These are phyloP conservation scores for Cynocephalus volans DNA, from an alignment of 2,113 vertebrate species.

Conservation along the genomic window DNA sequence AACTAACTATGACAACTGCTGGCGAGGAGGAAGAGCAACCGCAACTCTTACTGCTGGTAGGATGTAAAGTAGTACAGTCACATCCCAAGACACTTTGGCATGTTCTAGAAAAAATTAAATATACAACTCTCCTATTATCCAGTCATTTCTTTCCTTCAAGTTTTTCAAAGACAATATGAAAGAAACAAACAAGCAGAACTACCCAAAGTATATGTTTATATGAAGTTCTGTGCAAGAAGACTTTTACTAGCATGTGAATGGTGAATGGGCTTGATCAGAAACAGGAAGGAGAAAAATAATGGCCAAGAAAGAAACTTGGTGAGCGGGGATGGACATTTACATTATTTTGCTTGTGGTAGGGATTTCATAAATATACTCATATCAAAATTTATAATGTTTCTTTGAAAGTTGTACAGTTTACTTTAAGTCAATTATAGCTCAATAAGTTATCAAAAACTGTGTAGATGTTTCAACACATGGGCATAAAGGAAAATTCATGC, in stretches of 20 bases:
- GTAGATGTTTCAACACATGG: neutral
- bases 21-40: neutral
- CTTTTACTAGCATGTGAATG: neutral
- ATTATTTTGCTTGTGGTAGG: neutral
- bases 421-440: neutral
- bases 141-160: neutral
- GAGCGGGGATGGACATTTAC: neutral
- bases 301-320: slow-evolving; percentile 9
- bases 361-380: neutral
- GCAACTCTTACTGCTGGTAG: neutral
- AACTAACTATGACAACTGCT: neutral
- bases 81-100: neutral
- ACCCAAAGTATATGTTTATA: neutral
- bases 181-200: neutral
- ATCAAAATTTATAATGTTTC: slow-evolving; percentile 14
- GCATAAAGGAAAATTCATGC: neutral
- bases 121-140: neutral
- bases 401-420: neutral
- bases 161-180: neutral
- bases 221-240: neutral
- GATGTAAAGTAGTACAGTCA: slow-evolving; percentile 1
- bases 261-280: neutral
- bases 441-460: neutral
- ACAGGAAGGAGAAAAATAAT: neutral
- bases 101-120: neutral